These are phyloP conservation scores for Brachionus sp. DNA, from an alignment of 1,140 invertebrate species.

Conservation along the genomic window DNA sequence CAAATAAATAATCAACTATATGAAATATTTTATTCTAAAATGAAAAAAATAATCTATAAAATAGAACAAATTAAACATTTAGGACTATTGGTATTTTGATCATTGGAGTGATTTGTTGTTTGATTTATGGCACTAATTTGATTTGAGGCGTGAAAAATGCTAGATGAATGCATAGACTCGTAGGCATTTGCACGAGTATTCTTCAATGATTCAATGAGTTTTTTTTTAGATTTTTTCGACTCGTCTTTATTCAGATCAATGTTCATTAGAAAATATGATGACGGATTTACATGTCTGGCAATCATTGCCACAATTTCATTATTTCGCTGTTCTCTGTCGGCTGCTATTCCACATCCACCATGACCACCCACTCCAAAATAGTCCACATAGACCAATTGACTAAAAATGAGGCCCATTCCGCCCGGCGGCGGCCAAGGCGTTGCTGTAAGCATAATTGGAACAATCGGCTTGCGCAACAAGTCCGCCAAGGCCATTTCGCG, in stretches of 20 bases:
- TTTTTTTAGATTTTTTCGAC: conserved; percentile 1
- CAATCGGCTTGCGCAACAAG: conserved; percentile 59
- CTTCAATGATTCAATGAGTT: neutral
- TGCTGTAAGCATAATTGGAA: conserved; percentile 59
- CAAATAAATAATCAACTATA: too few relatives aligned
- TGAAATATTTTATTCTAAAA: too few relatives aligned
- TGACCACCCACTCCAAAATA: conserved; percentile 60
- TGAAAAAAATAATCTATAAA: neutral
- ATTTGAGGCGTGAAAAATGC: neutral
- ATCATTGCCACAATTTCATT: conserved; percentile 53
- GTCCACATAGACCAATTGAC: conserved; percentile 60
- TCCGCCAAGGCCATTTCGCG: conserved; percentile 61
- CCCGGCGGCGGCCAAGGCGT: conserved; percentile 62
- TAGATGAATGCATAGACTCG: neutral
- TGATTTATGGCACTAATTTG: neutral
- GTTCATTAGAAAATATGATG: conserved; percentile 43
- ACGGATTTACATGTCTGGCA: conserved; percentile 32
- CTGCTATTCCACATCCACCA: conserved; percentile 60
- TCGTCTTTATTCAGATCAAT: conserved; percentile 20
- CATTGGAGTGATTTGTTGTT: neutral
- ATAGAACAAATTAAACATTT: neutral
- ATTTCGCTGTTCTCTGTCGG: conserved; percentile 59
- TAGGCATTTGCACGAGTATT: neutral
- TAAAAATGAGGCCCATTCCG: conserved; percentile 59
- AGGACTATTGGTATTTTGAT: neutral